A percentile compares a stretch with the other conserved stretches of the same genome.
These are phyloP conservation scores for Pedionomus torquatus DNA, from an alignment of 2,113 vertebrate genomes.

Conservation along the genomic window DNA sequence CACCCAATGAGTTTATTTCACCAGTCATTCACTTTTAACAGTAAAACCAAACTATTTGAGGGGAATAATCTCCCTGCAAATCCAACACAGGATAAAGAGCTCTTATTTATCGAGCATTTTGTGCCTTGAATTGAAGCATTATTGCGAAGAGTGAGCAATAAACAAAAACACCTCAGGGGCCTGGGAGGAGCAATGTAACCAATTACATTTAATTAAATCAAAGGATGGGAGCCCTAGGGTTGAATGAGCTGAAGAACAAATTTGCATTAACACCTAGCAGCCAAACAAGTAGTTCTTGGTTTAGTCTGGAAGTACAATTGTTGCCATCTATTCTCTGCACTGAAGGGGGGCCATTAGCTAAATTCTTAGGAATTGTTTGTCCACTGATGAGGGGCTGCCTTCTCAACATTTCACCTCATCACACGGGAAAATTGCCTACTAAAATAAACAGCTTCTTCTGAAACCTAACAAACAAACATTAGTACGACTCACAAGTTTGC, in stretches of 20 bases:
- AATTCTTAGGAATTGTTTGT: slow-evolving; percentile 84
- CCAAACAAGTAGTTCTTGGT: slow-evolving; percentile 79
- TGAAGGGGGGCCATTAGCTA: slow-evolving; percentile 87
- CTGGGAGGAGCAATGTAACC: slow-evolving; percentile 86
- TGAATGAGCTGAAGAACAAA: slow-evolving; percentile 84
- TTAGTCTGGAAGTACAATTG: slow-evolving; percentile 80
- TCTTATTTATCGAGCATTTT: slow-evolving; percentile 82
- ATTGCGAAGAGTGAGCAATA: slow-evolving; percentile 82
- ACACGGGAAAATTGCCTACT: slow-evolving; percentile 76
- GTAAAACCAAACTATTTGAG: slow-evolving; percentile 81
- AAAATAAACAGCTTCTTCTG: slow-evolving; percentile 80
- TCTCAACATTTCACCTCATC: slow-evolving; percentile 78
- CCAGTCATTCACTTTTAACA: slow-evolving; percentile 83
- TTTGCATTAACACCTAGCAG: slow-evolving; percentile 88
- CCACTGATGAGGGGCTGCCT: slow-evolving; percentile 78
- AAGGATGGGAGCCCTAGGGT: slow-evolving; percentile 86
- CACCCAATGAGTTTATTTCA: slow-evolving; percentile 81
- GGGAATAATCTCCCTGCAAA: slow-evolving; percentile 80
- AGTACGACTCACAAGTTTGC: slow-evolving; percentile 56
- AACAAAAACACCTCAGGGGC: slow-evolving; percentile 88
- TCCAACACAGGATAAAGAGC: slow-evolving; percentile 74
- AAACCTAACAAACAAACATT: slow-evolving; percentile 76
- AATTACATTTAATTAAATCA: slow-evolving; percentile 98
- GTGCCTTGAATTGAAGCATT: slow-evolving; percentile 84
- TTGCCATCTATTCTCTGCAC: slow-evolving; percentile 80